Percentiles rank a stretch among this genome's conserved stretches.
These are phyloP conservation scores for Andrena hattorfiana DNA, from an alignment of 2,888 invertebrate genomes.

Conservation along the genomic window DNA sequence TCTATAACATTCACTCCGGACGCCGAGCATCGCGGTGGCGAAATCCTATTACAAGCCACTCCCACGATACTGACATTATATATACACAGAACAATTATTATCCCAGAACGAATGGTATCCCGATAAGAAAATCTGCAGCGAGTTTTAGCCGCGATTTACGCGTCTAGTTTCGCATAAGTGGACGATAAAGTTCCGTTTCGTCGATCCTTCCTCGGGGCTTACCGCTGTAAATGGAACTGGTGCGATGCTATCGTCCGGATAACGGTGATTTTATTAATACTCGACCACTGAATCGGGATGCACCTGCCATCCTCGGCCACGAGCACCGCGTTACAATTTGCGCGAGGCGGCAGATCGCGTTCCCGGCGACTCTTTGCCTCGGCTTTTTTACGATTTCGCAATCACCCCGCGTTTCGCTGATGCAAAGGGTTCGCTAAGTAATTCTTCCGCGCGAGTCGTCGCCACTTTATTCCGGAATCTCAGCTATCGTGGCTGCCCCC, in stretches of 20 bases:
- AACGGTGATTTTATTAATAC: conserved; percentile 66
- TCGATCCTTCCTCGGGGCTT: conserved; percentile 2
- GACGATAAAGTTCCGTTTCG: conserved; percentile 56
- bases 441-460: conserved; percentile 19
- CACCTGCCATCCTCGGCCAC: conserved; percentile 49
- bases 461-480: conserved; percentile 39
- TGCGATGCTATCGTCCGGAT: conserved; percentile 47
- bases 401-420: conserved; percentile 18
- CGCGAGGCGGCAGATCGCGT: conserved; percentile 41
- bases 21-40: conserved; percentile 20
- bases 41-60: conserved; percentile 24
- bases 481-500: conserved; percentile 1
- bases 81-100: conserved; percentile 41
- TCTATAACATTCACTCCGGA: conserved; percentile 24
- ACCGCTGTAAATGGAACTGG: conserved; percentile 50
- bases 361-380: conserved; percentile 42
- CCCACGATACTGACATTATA: conserved; percentile 19
- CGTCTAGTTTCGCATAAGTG: conserved; percentile 58
- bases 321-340: conserved; percentile 55
- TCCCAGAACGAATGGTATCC: conserved; percentile 36
- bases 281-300: conserved; percentile 47
- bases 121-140: conserved; percentile 56
- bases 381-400: conserved; percentile 36
- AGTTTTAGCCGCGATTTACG: conserved; percentile 55
- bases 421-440: conserved; percentile 15